Evolutionary conservation across 2,888 invertebrate genomes (phyloP).

Genomic region (Chromoteleia sp.): DNA sequence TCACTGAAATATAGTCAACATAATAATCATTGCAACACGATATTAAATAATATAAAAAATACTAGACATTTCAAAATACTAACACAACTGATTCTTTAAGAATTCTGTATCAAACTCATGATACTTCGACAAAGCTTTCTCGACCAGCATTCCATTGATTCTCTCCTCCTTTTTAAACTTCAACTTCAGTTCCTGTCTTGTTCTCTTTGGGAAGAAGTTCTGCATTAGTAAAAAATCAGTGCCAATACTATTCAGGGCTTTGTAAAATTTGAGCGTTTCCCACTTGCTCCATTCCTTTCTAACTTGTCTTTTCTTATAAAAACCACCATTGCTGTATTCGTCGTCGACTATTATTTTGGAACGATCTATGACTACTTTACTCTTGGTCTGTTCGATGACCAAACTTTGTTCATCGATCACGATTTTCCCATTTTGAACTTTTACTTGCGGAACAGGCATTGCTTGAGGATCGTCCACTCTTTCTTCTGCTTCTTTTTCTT

Average conservation of each 20-base stretch:
- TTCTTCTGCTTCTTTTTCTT: slow-evolving; percentile 80
- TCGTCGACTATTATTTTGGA: slow-evolving; percentile 89
- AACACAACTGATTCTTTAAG: slow-evolving; percentile 85
- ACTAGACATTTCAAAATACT: slow-evolving; percentile 75
- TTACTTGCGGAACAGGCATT: slow-evolving; percentile 92
- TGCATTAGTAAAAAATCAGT: slow-evolving; percentile 97
- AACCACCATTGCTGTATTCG: slow-evolving; percentile 86
- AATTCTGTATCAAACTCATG: slow-evolving; percentile 89
- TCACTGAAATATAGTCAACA: slow-evolving; percentile 75
- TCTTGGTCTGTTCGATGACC: slow-evolving; percentile 91
- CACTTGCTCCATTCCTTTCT: slow-evolving; percentile 90
- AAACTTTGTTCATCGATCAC: slow-evolving; percentile 94
- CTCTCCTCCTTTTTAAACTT: slow-evolving; percentile 97
- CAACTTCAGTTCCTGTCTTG: slow-evolving; percentile 92
- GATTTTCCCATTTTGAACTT: slow-evolving; percentile 93
- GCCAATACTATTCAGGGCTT: slow-evolving; percentile 94
- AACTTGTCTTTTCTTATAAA: slow-evolving; percentile 89
- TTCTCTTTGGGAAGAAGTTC: slow-evolving; percentile 91
- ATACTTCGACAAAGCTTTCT: slow-evolving; percentile 89
- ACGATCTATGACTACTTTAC: slow-evolving; percentile 88
- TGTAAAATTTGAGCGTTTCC: slow-evolving; percentile 96
- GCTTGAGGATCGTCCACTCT: slow-evolving; percentile 82
- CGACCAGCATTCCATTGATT: slow-evolving; percentile 89
- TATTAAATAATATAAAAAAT: background rate
- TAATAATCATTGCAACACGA: no score